Conservation (phyloP, 2,888 invertebrate genomes). For the Rhyacophila evoluta region DNA sequence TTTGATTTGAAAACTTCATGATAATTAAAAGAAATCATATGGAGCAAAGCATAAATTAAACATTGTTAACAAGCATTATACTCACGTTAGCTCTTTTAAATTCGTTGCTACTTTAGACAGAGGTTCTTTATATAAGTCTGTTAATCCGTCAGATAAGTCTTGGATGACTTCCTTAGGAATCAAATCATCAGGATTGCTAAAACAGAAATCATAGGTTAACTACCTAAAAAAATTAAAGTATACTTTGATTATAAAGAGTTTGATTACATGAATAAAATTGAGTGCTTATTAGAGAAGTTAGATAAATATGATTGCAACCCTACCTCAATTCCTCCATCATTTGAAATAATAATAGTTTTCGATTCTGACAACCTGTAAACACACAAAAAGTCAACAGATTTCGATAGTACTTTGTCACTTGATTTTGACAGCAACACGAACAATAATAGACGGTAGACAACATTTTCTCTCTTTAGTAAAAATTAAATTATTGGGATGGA, state of each 20-base stretch:
- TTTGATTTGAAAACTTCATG: too few relatives aligned
- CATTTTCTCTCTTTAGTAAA: too few relatives aligned
- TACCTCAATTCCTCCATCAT: neutral
- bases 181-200: conserved; percentile 28
- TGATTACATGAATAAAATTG: too few relatives aligned
- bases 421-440: too few relatives aligned
- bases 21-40: too few relatives aligned
- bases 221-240: too few relatives aligned
- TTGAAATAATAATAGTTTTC: neutral
- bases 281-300: too few relatives aligned
- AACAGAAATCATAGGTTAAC: conserved; percentile 23
- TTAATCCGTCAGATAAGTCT: conserved; percentile 63
- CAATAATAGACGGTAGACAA: too few relatives aligned
- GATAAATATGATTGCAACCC: neutral
- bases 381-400: neutral
- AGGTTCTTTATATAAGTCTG: conserved; percentile 67
- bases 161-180: conserved; percentile 60
- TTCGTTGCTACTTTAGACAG: conserved; percentile 66
- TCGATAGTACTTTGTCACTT: neutral
- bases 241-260: too few relatives aligned
- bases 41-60: too few relatives aligned
- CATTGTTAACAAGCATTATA: too few relatives aligned
- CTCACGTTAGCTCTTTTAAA: conserved; percentile 68
- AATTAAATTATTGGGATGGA: too few relatives aligned
- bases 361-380: neutral